These are phyloP conservation scores for Hemibagrus guttatus DNA, from an alignment of 2,797 vertebrate species.

Conservation along the genomic window DNA sequence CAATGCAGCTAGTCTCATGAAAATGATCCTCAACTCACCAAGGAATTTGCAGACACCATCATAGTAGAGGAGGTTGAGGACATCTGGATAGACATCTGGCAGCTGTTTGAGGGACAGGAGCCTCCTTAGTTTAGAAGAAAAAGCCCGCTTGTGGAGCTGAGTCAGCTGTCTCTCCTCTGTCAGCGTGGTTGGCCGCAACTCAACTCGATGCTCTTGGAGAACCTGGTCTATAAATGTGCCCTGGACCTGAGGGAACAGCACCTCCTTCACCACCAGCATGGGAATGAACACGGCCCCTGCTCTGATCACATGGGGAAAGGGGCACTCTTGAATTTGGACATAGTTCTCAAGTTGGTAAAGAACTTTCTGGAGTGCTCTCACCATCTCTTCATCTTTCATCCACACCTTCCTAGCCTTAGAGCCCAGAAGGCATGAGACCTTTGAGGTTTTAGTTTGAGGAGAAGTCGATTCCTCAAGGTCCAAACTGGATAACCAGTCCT, in stretches of 20 bases:
- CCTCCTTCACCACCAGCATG: slow-evolving; percentile 92
- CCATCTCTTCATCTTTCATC: slow-evolving; percentile 77
- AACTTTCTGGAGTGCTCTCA: slow-evolving; percentile 72
- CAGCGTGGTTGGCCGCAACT: slow-evolving; percentile 91
- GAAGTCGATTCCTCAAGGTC: slow-evolving; percentile 50
- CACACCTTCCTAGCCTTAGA: slow-evolving; percentile 77
- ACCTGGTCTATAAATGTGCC: slow-evolving; percentile 84
- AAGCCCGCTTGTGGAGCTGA: slow-evolving; percentile 83
- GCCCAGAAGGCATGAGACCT: slow-evolving; percentile 66
- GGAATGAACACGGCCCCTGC: slow-evolving; percentile 89
- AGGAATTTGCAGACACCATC: slow-evolving; percentile 81
- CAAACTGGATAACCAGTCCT: slow-evolving; percentile 75
- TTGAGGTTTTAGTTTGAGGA: slow-evolving; percentile 69
- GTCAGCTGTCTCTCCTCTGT: slow-evolving; percentile 90
- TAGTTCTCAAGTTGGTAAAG: slow-evolving; percentile 81
- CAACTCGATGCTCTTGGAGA: slow-evolving; percentile 90
- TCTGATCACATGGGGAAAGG: slow-evolving; percentile 90
- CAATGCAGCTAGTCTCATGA: background rate
- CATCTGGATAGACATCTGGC: slow-evolving; percentile 86
- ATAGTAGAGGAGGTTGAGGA: slow-evolving; percentile 87
- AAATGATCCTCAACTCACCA: slow-evolving; percentile 75
- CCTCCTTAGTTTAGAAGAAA: slow-evolving; percentile 88
- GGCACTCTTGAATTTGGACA: slow-evolving; percentile 73
- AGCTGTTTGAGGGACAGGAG: slow-evolving; percentile 91
- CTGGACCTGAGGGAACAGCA: slow-evolving; percentile 84